A percentile compares a stretch with the other conserved stretches of the same genome.
phyloP scores from a whole-genome alignment of 2,797 vertebrate genomes.

The Fringilla coelebs region DNA sequence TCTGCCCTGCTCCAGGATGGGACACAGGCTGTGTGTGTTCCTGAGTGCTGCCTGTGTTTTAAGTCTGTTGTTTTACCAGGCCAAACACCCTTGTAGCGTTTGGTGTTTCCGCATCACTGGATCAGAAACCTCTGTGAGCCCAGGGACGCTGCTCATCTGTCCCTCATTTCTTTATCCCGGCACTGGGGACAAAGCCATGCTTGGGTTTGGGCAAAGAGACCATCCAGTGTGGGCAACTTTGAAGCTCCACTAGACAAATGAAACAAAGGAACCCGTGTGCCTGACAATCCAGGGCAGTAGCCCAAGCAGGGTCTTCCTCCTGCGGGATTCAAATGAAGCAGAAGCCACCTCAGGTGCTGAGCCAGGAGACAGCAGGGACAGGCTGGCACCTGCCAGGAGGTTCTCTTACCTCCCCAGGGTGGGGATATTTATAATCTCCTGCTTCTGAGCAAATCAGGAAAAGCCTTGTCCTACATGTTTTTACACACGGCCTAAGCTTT shows the following conservation, averaged over 20 bases:
- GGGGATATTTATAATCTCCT: background rate
- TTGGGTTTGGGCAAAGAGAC: background rate
- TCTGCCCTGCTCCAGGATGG: background rate
- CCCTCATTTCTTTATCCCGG: background rate
- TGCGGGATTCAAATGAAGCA: background rate
- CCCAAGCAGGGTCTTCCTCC: background rate
- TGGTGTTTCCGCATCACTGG: accelerated
- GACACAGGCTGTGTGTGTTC: background rate
- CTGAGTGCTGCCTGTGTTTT: background rate
- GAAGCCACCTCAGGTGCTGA: background rate
- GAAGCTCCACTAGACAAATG: background rate
- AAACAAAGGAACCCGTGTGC: background rate
- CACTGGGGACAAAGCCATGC: background rate
- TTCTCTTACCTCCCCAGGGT: too few relatives aligned
- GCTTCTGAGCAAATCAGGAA: background rate
- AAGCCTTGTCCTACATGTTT: background rate
- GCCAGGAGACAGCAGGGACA: background rate
- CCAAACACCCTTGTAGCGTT: accelerated
- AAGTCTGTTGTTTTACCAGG: background rate
- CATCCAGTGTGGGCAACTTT: too few relatives aligned
- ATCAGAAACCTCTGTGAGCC: background rate
- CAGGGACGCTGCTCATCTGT: background rate
- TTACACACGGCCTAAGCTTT: background rate
- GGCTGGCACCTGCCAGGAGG: too few relatives aligned
- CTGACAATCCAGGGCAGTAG: background rate